phyloP scores from a whole-genome alignment of 2,888 invertebrate genomes.

The Drepanosiphum platanoidis region DNA sequence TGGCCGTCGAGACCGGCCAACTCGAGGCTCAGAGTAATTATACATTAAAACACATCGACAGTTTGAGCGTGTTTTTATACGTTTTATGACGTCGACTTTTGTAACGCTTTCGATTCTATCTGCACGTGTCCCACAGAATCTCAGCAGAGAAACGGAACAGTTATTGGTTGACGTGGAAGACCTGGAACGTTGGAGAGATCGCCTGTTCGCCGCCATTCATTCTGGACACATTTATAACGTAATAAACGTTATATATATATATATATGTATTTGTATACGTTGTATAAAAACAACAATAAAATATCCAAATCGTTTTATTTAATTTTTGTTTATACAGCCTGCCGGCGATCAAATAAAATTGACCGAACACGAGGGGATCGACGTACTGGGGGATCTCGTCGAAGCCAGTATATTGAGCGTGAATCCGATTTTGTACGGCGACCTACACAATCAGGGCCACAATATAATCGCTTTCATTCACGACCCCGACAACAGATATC shows the following conservation, averaged over 20 bases:
- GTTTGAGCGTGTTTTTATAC: not conserved
- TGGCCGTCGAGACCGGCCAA: constrained; percentile 76
- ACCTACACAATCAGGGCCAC: constrained; percentile 85
- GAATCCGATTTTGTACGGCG: constrained; percentile 79
- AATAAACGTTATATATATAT: constrained; percentile 65
- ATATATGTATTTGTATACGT: too few relatives aligned
- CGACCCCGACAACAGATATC: constrained; percentile 81
- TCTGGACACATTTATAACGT: constrained; percentile 72
- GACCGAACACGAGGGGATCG: constrained; percentile 78
- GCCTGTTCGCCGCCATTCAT: constrained; percentile 78
- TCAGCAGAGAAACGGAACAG: constrained; percentile 77
- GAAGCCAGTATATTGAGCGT: constrained; percentile 79
- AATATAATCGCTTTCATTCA: constrained; percentile 80
- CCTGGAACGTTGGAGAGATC: constrained; percentile 80
- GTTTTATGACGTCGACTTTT: not conserved
- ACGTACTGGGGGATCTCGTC: constrained; percentile 81
- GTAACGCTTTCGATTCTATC: not conserved
- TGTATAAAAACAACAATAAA: too few relatives aligned
- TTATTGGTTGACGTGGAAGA: constrained; percentile 76
- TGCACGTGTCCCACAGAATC: constrained; percentile 69
- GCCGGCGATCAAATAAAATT: constrained; percentile 72
- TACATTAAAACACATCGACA: not conserved
- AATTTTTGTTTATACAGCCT: constrained; percentile 68
- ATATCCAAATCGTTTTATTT: too few relatives aligned
- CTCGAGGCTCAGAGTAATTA: constrained; percentile 64